Evolutionary conservation across 2,888 invertebrate genomes (phyloP).

Genomic region (Cotesia congregata): DNA sequence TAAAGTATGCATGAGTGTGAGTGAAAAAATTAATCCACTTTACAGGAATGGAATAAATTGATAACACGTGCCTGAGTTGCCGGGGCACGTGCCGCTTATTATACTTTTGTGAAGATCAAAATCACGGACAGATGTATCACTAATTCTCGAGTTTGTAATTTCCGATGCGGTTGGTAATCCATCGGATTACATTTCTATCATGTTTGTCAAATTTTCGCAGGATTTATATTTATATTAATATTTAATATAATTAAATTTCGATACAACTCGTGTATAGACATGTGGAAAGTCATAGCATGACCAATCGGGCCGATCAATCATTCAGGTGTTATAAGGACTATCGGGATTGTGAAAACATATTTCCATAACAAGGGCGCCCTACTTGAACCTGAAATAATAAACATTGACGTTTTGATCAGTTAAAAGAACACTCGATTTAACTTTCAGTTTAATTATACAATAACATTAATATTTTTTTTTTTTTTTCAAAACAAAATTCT

Average conservation of each 20-base stretch:
- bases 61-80: constrained; percentile 58
- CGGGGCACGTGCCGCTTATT: constrained; percentile 59
- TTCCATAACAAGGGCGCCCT: constrained; percentile 46
- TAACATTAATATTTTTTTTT: too few species aligned
- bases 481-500: too few species aligned
- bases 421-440: constrained; percentile 37
- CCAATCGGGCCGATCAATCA: constrained; percentile 2
- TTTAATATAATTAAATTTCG: neutral
- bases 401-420: constrained; percentile 39
- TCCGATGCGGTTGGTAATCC: constrained; percentile 57
- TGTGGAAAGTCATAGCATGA: neutral
- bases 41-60: constrained; percentile 61
- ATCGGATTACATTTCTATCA: constrained; percentile 59
- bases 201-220: constrained; percentile 41
- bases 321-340: neutral
- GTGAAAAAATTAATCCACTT: constrained; percentile 55
- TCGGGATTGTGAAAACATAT: constrained; percentile 35
- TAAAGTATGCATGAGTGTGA: neutral
- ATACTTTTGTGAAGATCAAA: constrained; percentile 53
- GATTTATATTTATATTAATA: neutral
- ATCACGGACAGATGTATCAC: constrained; percentile 63
- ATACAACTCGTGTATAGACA: neutral
- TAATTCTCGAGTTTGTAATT: constrained; percentile 51
- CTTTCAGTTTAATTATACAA: neutral
- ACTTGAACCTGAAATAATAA: constrained; percentile 50